These are phyloP conservation scores for Fulica atra DNA, from an alignment of 2,113 vertebrate genomes.

Conservation along the genomic window DNA sequence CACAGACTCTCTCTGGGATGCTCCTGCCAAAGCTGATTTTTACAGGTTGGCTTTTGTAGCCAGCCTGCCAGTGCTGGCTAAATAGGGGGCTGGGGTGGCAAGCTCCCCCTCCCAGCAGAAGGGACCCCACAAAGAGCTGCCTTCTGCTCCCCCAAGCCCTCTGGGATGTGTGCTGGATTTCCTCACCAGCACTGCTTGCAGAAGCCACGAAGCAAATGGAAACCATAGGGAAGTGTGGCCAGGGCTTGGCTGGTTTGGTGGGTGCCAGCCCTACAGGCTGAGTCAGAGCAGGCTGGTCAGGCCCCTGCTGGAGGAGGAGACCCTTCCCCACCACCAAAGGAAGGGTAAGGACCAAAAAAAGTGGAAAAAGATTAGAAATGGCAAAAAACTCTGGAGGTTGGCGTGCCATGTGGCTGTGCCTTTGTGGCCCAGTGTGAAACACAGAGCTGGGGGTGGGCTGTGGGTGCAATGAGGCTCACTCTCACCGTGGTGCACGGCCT, in stretches of 20 bases:
- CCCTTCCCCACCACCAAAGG: not conserved
- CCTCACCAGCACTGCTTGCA: fast-evolving
- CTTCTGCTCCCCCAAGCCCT: not conserved
- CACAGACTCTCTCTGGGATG: not conserved
- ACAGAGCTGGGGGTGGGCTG: not conserved
- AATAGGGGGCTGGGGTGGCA: fast-evolving
- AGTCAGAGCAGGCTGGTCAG: not conserved
- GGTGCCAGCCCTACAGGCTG: not conserved
- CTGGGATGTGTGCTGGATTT: not conserved
- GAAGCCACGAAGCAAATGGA: not conserved
- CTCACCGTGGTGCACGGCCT: fast-evolving
- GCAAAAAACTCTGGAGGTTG: not conserved
- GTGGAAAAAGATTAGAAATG: not conserved
- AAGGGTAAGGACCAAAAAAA: not conserved
- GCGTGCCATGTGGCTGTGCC: not conserved
- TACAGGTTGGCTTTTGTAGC: not conserved
- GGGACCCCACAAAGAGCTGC: not conserved
- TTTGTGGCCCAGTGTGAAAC: not conserved
- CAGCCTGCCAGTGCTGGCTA: fast-evolving
- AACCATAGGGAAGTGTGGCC: fast-evolving
- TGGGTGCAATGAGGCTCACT: not conserved
- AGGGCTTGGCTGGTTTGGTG: not conserved
- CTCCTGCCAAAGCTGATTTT: not conserved
- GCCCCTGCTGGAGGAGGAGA: not conserved
- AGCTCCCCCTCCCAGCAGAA: not conserved